Conservation (phyloP, 2,113 vertebrate species). For the Malurus alboscapulatus region DNA sequence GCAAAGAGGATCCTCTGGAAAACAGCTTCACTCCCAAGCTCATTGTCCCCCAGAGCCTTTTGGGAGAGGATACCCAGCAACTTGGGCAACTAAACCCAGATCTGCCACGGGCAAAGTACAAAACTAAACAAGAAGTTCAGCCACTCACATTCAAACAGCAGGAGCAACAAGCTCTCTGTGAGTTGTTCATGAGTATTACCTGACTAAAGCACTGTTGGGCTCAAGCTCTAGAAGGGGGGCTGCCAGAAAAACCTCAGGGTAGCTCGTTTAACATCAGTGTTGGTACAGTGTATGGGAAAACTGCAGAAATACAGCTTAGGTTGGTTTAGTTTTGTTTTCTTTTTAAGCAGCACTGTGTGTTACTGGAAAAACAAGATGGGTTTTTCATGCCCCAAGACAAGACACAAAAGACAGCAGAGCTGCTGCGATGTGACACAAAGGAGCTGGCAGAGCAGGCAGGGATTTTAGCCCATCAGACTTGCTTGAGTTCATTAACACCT, state of each 20-base stretch:
- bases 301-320: not conserved
- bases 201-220: not conserved
- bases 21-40: not conserved
- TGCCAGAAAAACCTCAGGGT: not conserved
- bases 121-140: not conserved
- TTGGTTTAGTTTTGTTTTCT: fast-evolving
- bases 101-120: not conserved
- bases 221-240: not conserved
- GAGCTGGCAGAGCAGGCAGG: not conserved
- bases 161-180: not conserved
- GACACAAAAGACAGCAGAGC: not conserved
- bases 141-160: not conserved
- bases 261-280: not conserved
- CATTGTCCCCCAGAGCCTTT: not conserved
- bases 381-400: not conserved
- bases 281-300: not conserved
- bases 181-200: not conserved
- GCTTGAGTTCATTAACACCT: not conserved
- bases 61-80: not conserved
- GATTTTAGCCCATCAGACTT: not conserved
- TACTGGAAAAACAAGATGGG: not conserved
- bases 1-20: not conserved
- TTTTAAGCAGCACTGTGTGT: not conserved
- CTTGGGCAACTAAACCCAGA: not conserved
- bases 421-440: fast-evolving